Conservation (phyloP, 2,888 invertebrate genomes). For the Mesodorylaimus sp. region DNA sequence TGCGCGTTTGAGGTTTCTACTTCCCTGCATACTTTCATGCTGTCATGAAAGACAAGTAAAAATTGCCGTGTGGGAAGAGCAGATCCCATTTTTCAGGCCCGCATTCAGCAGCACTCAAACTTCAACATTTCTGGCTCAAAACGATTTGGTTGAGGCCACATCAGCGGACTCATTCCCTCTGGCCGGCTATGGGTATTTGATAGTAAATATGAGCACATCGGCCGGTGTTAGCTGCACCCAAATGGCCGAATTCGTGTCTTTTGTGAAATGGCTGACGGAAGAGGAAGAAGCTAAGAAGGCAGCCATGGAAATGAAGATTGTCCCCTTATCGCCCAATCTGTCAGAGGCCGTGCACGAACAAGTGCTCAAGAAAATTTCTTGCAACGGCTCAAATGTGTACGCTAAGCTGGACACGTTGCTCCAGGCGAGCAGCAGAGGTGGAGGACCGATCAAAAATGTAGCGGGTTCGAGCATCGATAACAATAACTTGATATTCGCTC, state of each 20-base stretch:
- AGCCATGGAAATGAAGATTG: not conserved
- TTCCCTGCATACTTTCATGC: no score
- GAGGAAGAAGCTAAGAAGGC: not conserved
- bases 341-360: not conserved
- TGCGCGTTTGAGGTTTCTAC: no score
- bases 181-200: no score
- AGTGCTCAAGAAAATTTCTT: not conserved
- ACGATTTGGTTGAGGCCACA: no score
- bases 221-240: not conserved
- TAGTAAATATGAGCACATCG: no score
- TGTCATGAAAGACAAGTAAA: no score
- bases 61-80: no score
- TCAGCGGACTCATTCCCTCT: no score
- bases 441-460: not conserved
- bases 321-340: not conserved
- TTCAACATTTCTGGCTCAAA: no score
- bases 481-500: not conserved
- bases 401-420: not conserved
- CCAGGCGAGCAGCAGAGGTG: no score
- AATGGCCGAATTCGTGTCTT: not conserved
- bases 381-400: not conserved
- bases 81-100: no score
- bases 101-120: no score
- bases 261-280: not conserved
- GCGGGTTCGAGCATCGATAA: not conserved